Evolutionary conservation across 2,797 vertebrate species (phyloP).

Genomic region (Gambusia yucatana): DNA sequence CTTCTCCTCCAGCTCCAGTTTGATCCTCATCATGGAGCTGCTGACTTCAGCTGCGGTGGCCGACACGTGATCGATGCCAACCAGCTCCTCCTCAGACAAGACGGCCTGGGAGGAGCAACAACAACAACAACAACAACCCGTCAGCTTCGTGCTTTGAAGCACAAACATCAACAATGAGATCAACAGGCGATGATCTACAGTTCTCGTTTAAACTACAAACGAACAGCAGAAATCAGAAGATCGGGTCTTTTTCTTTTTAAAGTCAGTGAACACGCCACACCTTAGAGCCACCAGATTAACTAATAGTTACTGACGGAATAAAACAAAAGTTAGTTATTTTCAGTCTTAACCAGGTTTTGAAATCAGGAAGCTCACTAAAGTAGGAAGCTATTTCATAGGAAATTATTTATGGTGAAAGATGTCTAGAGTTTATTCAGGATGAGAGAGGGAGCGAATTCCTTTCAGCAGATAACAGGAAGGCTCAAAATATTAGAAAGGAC

Average conservation of each 20-base stretch:
- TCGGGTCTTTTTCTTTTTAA: background rate
- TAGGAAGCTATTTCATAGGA: background rate
- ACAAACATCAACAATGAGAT: background rate
- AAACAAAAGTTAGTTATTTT: background rate
- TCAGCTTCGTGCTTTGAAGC: background rate
- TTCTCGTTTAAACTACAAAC: background rate
- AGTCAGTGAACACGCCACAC: background rate
- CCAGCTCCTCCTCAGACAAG: conserved; percentile 84
- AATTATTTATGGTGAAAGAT: background rate
- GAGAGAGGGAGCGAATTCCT: background rate
- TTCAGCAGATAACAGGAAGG: background rate
- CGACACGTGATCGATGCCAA: conserved; percentile 80
- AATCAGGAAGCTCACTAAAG: background rate
- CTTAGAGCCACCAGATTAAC: background rate
- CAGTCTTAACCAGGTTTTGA: background rate
- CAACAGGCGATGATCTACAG: background rate
- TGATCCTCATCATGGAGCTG: conserved; percentile 86
- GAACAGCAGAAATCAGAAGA: background rate
- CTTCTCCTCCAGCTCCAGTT: conserved; percentile 93
- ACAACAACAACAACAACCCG: background rate
- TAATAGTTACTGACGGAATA: too few species aligned
- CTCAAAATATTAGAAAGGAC: background rate
- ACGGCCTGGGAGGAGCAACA: conserved; percentile 68
- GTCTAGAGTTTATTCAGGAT: background rate
- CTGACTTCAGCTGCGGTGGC: conserved; percentile 86